Base-by-base conservation (phyloP, 2,113 vertebrate species). In the Suncus etruscus region DNA sequence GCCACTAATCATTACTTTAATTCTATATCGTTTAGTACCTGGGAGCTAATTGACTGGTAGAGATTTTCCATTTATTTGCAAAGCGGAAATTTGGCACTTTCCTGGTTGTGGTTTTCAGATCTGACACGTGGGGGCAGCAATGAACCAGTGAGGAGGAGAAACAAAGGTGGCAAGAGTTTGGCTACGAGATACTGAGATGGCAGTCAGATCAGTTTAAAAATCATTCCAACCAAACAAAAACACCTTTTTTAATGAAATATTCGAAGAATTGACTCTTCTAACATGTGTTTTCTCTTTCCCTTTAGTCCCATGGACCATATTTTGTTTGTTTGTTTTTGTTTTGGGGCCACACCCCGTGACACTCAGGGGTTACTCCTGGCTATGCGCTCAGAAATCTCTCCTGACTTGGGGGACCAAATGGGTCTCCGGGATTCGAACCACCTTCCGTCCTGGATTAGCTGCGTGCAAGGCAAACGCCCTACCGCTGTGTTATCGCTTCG, bases 51-150 rank as follows among this genome's bases (percentile, higher is more conserved):
- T 24, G 27, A 22, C 74, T 18, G 29, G 1, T 45, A 29, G n/a
- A 2, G 6, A 29, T 1, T 63, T 74, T 73, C 11, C 11, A 45
- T 11, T 1, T 65, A 50, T 66, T 90, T 68, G 11, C 25, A 27
- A 70, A 73, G 31, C 4, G 14, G 27, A 50, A 79, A 93, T 87
- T 11, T 2, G 27, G 6, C 54, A 3, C 32, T 8, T 24, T 47
- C 27, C 32, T 31, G 15, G 61, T 58, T 83, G 83, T 79, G 12
- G 10, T 87, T n/a, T 75, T 95, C 31, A 72, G 25, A 68, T 79
- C 7, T 63, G 91, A 93, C 95, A 90, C 88, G 1, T 0, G 86
- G 48, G 61, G 86, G 93, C 92, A 95, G 93, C 87, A 91, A 68
- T 31, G 91, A 94, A 84, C 89, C 58, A 0, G 70, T 0, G 20